A percentile compares a stretch with the other conserved stretches of the same genome.
phyloP scores from a whole-genome alignment of 2,888 invertebrate genomes.

The Charanyca ferruginea region DNA sequence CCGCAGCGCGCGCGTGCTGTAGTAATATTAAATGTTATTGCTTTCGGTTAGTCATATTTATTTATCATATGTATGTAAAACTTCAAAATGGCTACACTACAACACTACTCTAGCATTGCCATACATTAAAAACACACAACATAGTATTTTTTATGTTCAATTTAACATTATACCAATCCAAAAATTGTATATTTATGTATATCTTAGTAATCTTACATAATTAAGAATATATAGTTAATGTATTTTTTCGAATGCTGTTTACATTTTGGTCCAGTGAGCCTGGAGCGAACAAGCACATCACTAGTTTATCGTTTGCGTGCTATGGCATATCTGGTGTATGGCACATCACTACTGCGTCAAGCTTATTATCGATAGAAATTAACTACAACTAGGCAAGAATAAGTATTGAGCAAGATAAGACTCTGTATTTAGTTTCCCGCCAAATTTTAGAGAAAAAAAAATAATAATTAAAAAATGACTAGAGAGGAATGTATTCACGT shows the following conservation, averaged over 20 bases:
- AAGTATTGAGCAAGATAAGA: conserved; percentile 87
- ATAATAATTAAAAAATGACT: conserved; percentile 81
- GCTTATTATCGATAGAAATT: conserved; percentile 72
- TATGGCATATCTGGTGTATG: conserved; percentile 81
- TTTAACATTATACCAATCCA: conserved; percentile 88
- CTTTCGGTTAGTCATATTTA: conserved; percentile 88
- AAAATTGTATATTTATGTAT: conserved; percentile 87
- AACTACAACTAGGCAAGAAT: conserved; percentile 85
- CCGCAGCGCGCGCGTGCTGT: conserved; percentile 87
- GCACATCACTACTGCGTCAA: conserved; percentile 86
- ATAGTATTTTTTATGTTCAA: conserved; percentile 81
- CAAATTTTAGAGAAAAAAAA: conserved; percentile 67
- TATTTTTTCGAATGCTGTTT: conserved; percentile 75
- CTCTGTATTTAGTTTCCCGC: conserved; percentile 76
- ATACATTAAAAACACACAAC: conserved; percentile 89
- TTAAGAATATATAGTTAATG: conserved; percentile 78
- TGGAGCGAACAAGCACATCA: conserved; percentile 82
- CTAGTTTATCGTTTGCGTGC: conserved; percentile 75
- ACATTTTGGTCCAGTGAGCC: conserved; percentile 86
- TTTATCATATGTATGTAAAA: conserved; percentile 86
- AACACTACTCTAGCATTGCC: conserved; percentile 89
- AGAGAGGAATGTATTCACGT: conserved; percentile 87
- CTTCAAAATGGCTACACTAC: conserved; percentile 90
- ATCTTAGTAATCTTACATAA: conserved; percentile 76
- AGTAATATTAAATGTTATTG: conserved; percentile 84